Base-by-base conservation (phyloP, 2,888 invertebrate genomes). In the Plusia festucae region DNA sequence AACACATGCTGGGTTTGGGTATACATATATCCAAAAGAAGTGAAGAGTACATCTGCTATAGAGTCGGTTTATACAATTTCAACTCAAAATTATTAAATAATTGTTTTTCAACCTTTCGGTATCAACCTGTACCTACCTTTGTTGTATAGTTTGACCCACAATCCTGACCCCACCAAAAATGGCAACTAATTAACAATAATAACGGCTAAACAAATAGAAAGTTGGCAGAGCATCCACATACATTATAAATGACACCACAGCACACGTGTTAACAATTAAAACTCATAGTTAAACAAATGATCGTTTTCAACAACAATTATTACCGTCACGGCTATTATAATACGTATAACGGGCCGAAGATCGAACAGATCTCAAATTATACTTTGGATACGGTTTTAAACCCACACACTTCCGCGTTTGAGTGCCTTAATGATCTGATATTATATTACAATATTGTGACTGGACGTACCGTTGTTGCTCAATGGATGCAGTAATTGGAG, bases 381-480 rank as follows among this genome's bases (percentile, higher is more conserved):
- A 94, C 90, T 94, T 95, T 94, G 84, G 94, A 86, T 91, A 92
- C 93, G 94, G 88, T 94, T 93, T 93, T 85, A 94, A 94, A 92
- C 94, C 94, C 94, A 95, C 94, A 93, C 94, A 91, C 91, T 94
- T 94, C 94, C 94, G 93, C 88, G 88, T 92, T 89, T 87, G 88
- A 90, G 85, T 89, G 89, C 85, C 85, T 90, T 94, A 93, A 94
- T 93, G 92, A 91, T 91, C 90, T 88, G 89, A 91, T 93, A 93
- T 93, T 93, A 91, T 91, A 89, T 92, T 91, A 91, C 91, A 90
- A 91, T 92, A 90, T 90, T 91, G 88, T 90, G 90, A 90, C 88
- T 85, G 85, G 85, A 76, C 82, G 81, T 87, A 80, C 87, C 89
- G 87, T 88, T 88, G 83, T 68, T 69, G 83, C 88, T 91, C 91